Percentiles rank a stretch among this genome's conserved stretches.
Conservation (phyloP, 2,888 invertebrate species). For the Dyspetes luteomarginatus region DNA sequence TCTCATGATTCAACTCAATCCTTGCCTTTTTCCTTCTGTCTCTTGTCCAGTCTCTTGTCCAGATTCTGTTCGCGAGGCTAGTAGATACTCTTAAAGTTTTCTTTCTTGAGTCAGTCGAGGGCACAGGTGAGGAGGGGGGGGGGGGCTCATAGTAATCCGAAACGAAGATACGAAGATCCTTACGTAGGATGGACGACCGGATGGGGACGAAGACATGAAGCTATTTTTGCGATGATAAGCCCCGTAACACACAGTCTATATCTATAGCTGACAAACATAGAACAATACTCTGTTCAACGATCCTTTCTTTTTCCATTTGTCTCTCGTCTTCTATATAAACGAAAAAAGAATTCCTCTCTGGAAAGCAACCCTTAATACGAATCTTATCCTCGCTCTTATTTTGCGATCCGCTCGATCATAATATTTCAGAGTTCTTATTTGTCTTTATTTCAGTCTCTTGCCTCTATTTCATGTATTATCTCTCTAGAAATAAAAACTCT, state of each 20-base stretch:
- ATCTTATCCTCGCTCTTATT: background rate
- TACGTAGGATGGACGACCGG: constrained; percentile 8
- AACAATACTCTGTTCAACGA: constrained; percentile 22
- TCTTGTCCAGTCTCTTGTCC: background rate
- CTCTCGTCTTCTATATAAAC: constrained; percentile 12
- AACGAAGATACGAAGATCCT: constrained; percentile 61
- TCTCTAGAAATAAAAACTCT: too few relatives aligned
- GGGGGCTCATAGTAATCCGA: constrained; percentile 44
- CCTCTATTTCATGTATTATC: background rate
- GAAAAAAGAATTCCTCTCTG: constrained; percentile 6
- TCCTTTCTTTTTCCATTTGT: background rate
- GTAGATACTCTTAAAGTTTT: constrained; percentile 23
- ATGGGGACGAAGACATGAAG: background rate
- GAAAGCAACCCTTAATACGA: constrained; percentile 15
- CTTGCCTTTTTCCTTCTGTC: constrained; percentile 30
- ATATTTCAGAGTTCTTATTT: constrained; percentile 10
- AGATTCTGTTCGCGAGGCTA: too few relatives aligned
- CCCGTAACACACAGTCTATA: constrained; percentile 33
- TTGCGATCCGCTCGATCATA: constrained; percentile 42
- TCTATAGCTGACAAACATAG: constrained; percentile 19
- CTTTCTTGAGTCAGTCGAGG: constrained; percentile 23
- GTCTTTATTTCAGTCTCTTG: background rate
- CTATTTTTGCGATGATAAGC: constrained; percentile 50
- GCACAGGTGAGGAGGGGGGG: too few relatives aligned
- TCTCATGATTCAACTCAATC: constrained; percentile 36